Evolutionary conservation across 37 sponge, comb jelly and placozoan genomes (phyloP).

Genomic region (Corticium candelabrum): DNA sequence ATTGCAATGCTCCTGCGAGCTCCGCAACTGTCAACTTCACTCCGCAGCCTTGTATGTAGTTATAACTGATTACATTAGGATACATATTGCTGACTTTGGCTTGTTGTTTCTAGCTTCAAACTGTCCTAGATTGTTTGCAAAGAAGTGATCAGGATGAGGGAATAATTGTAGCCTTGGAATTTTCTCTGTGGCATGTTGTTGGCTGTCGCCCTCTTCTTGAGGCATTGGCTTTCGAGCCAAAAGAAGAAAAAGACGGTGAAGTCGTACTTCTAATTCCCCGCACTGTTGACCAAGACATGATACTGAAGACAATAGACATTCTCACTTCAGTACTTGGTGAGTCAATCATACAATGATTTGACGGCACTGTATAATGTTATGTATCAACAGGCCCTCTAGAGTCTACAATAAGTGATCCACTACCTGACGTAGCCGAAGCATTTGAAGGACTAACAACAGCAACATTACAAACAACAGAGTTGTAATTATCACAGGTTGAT

Average conservation of each 20-base stretch:
- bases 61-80: background rate
- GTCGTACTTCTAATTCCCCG: background rate
- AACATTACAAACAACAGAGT: no score
- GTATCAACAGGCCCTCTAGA: no score
- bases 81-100: background rate
- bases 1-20: slow-evolving; percentile 37
- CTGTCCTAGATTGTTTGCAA: background rate
- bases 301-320: no score
- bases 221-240: background rate
- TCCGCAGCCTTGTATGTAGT: slow-evolving; percentile 38
- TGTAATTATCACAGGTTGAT: no score
- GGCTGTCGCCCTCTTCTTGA: background rate
- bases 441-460: no score
- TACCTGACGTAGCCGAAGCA: no score
- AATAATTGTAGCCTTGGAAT: background rate
- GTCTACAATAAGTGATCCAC: no score
- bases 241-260: background rate
- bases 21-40: slow-evolving; percentile 22
- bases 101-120: background rate
- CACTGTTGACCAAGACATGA: background rate
- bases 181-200: background rate
- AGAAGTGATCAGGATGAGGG: background rate
- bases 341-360: no score
- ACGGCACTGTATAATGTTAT: no score
- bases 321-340: no score